Evolutionary conservation across 2,797 vertebrate genomes (phyloP), one percentile per base, ranked within the genome.

Genomic region (Coregonus ussuriensis): DNA sequence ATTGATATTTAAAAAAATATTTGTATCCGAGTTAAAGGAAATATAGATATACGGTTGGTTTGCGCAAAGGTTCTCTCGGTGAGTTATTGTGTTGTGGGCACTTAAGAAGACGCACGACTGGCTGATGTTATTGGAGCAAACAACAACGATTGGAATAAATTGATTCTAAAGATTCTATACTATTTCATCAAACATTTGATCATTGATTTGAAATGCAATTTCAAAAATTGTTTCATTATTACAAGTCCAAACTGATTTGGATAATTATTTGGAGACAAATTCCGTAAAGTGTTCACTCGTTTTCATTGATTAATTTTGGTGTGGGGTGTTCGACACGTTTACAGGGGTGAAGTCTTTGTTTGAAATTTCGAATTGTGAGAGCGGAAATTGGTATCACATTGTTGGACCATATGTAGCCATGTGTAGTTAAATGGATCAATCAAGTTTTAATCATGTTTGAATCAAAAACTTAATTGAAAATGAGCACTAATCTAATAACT

Each of bases 71-170:
- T 79, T 83, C 85, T 82, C 82, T 66, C 83, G 35, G 82, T 85
- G 89, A 84, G 85, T 88, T 88, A 87, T 78, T 82, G 79, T 85
- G 81, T 83, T 47, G 41, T 11, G 41, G 41, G 81, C 59, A 72
- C 75, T 75, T 83, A 88, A 63, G 82, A 9, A 83, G 74, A 73
- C 59, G 54, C 63, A 63, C 65, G 51, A 76, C 41, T 62, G 35
- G 56, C 77, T 77, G 75, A 47, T 47, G 31, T 78, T 25, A 25
- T 25, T 15, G 15, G 68, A 68, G n/a, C 9, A 47, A 47, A 47
- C 41, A 47, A 47, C 41, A 9, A 47, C 9, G 2, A 47, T 13
- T 11, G 9, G 41, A 47, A 47, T 47, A 47, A 2, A 47, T 47
- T 47, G 41, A 47, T 13, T 47, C 9, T 29, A 73, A 0, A 29